Conservation (phyloP, 2,888 invertebrate species). For the Trissolcus japonicus region DNA sequence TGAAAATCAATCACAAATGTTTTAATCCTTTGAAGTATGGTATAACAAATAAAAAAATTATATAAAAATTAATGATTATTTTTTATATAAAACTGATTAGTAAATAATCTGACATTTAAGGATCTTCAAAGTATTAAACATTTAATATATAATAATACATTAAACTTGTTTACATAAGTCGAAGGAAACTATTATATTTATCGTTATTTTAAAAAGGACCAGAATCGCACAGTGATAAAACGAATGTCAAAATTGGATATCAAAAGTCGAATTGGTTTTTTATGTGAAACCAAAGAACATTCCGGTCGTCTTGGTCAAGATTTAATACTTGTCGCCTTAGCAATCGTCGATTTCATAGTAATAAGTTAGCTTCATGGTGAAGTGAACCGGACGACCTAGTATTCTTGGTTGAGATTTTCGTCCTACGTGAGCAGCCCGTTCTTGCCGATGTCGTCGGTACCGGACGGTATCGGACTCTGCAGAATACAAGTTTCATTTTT, state of each 20-base stretch:
- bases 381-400: conserved; percentile 62
- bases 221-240: conserved; percentile 8
- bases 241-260: background rate
- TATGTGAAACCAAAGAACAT: conserved; percentile 9
- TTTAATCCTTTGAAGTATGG: conserved; percentile 29
- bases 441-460: conserved; percentile 69
- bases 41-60: background rate
- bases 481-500: conserved; percentile 53
- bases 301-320: conserved; percentile 32
- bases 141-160: conserved; percentile 4
- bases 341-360: conserved; percentile 28
- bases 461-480: conserved; percentile 74
- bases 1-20: conserved; percentile 22
- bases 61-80: conserved; percentile 2
- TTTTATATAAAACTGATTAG: background rate
- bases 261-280: background rate
- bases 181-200: conserved; percentile 17
- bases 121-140: conserved; percentile 34
- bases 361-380: conserved; percentile 40
- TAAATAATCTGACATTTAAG: background rate
- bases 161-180: conserved; percentile 21
- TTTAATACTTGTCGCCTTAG: conserved; percentile 19
- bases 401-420: conserved; percentile 74
- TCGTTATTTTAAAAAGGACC: conserved; percentile 28
- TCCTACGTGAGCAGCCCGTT: conserved; percentile 73